Conservation (phyloP, 2,797 vertebrate genomes). For the Kryptopterus vitreolus region DNA sequence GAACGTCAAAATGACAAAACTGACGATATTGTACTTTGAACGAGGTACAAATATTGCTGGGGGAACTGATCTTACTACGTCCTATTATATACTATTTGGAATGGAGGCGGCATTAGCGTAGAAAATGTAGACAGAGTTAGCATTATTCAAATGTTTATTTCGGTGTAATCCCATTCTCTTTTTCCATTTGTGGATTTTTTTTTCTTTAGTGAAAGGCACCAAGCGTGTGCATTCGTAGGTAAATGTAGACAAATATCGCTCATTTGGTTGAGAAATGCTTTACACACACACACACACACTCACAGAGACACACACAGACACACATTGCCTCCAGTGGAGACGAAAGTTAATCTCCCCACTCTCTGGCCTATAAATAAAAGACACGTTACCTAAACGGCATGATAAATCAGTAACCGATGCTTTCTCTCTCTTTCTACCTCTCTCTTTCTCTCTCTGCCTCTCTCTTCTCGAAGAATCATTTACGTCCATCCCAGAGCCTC, state of each 20-base stretch:
- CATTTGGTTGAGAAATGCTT: constrained; percentile 44
- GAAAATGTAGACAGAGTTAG: not conserved
- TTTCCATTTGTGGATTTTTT: not conserved
- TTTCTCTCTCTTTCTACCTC: not conserved
- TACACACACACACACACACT: constrained; percentile 2
- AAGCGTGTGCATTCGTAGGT: not conserved
- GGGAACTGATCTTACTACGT: not conserved
- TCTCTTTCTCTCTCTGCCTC: not conserved
- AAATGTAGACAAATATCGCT: constrained; percentile 23
- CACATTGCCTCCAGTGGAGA: not conserved
- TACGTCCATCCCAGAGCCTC: not conserved
- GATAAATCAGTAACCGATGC: constrained; percentile 8
- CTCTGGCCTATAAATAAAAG: constrained; percentile 17
- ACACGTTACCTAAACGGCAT: constrained; percentile 7
- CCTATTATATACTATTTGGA: not conserved
- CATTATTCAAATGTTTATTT: not conserved
- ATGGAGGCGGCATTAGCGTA: not conserved
- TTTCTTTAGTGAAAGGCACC: not conserved
- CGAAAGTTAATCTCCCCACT: not conserved
- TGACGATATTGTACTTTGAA: too few relatives aligned
- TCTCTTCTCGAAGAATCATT: constrained; percentile 9
- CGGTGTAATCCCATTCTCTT: not conserved
- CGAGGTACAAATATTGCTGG: not conserved
- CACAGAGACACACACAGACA: not conserved
- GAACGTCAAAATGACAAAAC: too few relatives aligned